phyloP scores from a whole-genome alignment of 2,888 invertebrate species.

The Chrysodeixis includens region DNA sequence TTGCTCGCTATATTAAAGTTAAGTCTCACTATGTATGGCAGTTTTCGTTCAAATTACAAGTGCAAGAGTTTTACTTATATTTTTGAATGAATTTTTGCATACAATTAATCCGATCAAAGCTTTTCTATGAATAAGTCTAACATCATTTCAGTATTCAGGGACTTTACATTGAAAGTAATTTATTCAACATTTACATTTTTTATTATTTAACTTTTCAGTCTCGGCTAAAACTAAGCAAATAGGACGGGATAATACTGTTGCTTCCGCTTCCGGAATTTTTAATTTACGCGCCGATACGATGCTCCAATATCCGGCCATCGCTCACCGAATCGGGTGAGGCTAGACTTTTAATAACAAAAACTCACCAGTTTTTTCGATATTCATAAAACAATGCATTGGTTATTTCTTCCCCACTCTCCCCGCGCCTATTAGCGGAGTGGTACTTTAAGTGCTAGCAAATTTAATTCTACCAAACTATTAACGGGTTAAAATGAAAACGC shows the following conservation, averaged over 20 bases:
- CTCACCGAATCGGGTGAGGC: constrained; percentile 52
- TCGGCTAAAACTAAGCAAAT: constrained; percentile 59
- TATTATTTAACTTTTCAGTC: constrained; percentile 30
- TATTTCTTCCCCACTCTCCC: constrained; percentile 32
- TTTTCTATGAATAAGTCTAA: neutral
- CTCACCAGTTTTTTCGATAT: constrained; percentile 46
- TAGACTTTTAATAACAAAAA: constrained; percentile 48
- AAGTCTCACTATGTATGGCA: constrained; percentile 38
- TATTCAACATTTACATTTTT: constrained; percentile 12
- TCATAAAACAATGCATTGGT: constrained; percentile 54
- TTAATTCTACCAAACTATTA: constrained; percentile 13
- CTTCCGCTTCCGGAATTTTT: constrained; percentile 71
- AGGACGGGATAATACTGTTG: constrained; percentile 55
- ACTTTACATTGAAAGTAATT: constrained; percentile 12
- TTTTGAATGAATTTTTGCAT: constrained; percentile 12
- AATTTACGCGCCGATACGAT: constrained; percentile 69
- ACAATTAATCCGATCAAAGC: neutral
- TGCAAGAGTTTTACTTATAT: constrained; percentile 30
- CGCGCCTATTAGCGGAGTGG: constrained; percentile 11
- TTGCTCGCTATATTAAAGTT: constrained; percentile 64
- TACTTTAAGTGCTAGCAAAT: neutral
- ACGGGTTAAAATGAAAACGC: constrained; percentile 12
- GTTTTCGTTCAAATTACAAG: constrained; percentile 62
- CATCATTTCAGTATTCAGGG: neutral
- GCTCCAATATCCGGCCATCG: constrained; percentile 73